Evolutionary conservation across 2,113 vertebrate genomes (phyloP), one percentile per base, ranked within the genome.

Genomic region (Mormoops blainvillei): DNA sequence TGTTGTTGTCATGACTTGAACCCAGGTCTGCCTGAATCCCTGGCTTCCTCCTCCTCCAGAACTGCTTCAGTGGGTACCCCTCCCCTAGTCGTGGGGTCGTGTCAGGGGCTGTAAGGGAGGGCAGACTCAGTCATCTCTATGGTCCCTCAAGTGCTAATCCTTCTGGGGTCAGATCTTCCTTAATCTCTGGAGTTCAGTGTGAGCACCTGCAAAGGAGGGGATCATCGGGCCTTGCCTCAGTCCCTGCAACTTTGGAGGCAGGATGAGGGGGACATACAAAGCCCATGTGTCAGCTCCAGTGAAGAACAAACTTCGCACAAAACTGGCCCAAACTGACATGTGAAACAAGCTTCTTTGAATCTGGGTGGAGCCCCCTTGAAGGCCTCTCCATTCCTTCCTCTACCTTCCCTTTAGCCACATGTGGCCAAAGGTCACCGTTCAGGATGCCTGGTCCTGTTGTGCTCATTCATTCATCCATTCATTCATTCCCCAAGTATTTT

Each of bases 401-500:
- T 4, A 22, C 38, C 26, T 36, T 11, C 33, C 48, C 61, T 43
- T 65, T 12, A 28, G 33, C 16, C 11, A 52, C 45, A 8, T 16
- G 10, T 41, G 41, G 20, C 45, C 19, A 20, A 28, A 58, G 68
- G 41, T 48, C 58, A 43, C 68, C 48, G 20, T 67, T 50, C 76
- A 68, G 4, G 50, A 67, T 7, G 3, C 52, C 43, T 22, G 43
- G 18, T 48, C 56, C 36, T 36, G 7, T 36, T 78, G 33, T 52
- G 13, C 24, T 41, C 36, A 20, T 77, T 54, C 45, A 67, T 70
- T 61, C 20, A 77, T 20, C 48, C 73, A 31, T 41, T 77, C 73
- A 54, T 63, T 84, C 67, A 56, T 56, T 90, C 70, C 26, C n/a
- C 38, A 70, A 56, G 61, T 77, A 76, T 31, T 92, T 67, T 48